Evolutionary conservation across 2,888 invertebrate species (phyloP), one percentile per base, ranked within the genome.

Genomic region (Autographa gamma): DNA sequence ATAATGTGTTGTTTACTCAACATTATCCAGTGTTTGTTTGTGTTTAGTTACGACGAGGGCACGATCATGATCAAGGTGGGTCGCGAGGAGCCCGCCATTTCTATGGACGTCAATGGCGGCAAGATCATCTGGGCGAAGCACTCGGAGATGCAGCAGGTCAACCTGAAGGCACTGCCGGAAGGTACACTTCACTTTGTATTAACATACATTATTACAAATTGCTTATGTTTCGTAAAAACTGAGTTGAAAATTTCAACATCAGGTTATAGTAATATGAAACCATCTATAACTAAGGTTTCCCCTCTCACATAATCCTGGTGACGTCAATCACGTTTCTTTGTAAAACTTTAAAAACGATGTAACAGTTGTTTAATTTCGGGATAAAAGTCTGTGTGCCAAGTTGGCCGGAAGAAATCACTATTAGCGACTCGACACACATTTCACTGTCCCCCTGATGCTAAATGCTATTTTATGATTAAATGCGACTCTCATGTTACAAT

Each of bases 81-180:
- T 0, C 96, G 99, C 56, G 99, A 99, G 91, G 99, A 99, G 90
- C 99, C 99, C 0, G 99, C 99, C 0, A 99, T 99, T 88, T 99
- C 99, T 0, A 99, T 99, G 99, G 99, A 99, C 92, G 98, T 98
- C 0, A 98, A 98, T 86, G 99, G 99, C 34, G 99, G 99, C 8
- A 99, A 99, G 96, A 99, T 99, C 73, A 98, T 99, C 71, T 99
- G 99, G 99, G 99, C 99, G 0, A 98, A 98, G 88, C 99, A 99
- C 92, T 99, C 99, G 0, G 99, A 99, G 95, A 97, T 99, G 91
- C 99, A 99, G 91, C 99, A 99, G 92, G 98, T 98, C 8, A 99
- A 99, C 93, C 93, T 99, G 79, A 99, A 99, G 90, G 97, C 98
- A 0, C 91, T 98, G 62, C 97, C 97, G 2, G 98, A 98, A 93